These are phyloP conservation scores for Cylloceria caligata DNA, from an alignment of 2,888 invertebrate species.

Conservation along the genomic window DNA sequence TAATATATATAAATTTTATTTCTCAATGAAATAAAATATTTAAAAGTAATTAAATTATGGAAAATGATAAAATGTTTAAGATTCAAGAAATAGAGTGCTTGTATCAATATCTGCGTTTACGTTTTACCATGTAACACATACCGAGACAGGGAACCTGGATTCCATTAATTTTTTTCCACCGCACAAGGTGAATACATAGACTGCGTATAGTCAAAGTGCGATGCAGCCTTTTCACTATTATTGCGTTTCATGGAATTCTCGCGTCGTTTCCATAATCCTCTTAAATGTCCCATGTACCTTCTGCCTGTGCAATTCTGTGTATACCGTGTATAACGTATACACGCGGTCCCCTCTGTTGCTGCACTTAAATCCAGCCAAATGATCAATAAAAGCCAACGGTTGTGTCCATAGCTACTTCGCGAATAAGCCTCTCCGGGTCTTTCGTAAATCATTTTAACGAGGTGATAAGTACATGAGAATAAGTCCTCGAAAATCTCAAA, in stretches of 20 bases:
- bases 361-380: conserved; percentile 67
- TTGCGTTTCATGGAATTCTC: conserved; percentile 49
- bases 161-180: conserved; percentile 28
- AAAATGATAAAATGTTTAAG: background rate
- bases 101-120: background rate
- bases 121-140: background rate
- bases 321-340: conserved; percentile 35
- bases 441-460: conserved; percentile 62
- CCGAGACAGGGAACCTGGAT: conserved; percentile 24
- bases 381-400: conserved; percentile 68
- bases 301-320: conserved; percentile 55
- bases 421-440: conserved; percentile 59
- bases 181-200: conserved; percentile 15
- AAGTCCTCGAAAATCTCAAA: background rate
- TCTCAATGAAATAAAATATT: background rate
- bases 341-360: conserved; percentile 59
- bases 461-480: conserved; percentile 32
- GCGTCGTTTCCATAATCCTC: conserved; percentile 70
- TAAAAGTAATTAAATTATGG: background rate
- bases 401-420: conserved; percentile 45
- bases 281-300: conserved; percentile 67
- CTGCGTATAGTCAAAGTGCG: conserved; percentile 54
- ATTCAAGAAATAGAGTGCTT: background rate
- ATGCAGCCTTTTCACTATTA: conserved; percentile 34
- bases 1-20: background rate